A percentile compares a stretch with the other conserved stretches of the same genome.
Evolutionary conservation across 2,113 vertebrate genomes (phyloP).

Genomic region (Spheniscus mendiculus): DNA sequence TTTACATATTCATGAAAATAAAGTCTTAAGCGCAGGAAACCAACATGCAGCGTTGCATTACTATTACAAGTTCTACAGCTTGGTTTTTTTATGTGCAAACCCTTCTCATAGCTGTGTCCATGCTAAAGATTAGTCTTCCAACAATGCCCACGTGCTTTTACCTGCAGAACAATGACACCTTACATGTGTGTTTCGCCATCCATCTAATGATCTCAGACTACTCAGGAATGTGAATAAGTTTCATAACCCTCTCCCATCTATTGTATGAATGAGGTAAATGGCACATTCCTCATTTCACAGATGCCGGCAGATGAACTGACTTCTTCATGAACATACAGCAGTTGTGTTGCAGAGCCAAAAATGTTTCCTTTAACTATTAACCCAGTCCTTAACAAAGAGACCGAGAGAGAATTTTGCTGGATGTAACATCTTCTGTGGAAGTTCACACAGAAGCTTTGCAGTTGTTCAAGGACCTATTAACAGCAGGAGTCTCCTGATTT

Average conservation of each 20-base stretch:
- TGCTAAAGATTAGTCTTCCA: neutral
- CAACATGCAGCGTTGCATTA: neutral
- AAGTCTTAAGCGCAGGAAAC: slow-evolving; percentile 27
- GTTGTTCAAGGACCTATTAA: neutral
- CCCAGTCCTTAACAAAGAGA: neutral
- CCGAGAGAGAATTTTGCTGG: neutral
- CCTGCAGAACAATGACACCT: neutral
- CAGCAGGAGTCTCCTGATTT: neutral
- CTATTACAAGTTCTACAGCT: neutral
- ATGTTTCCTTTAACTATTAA: neutral
- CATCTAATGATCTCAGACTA: neutral
- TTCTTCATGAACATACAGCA: neutral
- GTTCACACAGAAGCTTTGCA: neutral
- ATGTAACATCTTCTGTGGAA: neutral
- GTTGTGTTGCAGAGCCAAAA: neutral
- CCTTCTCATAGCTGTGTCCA: neutral
- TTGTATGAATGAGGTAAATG: neutral
- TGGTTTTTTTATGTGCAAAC: neutral
- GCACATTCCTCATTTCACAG: neutral
- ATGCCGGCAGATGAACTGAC: neutral
- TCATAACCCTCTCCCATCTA: neutral
- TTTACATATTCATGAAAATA: slow-evolving; percentile 55
- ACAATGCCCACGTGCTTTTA: neutral
- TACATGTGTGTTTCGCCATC: neutral
- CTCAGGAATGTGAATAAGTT: neutral